A percentile compares a stretch with the other conserved stretches of the same genome.
Evolutionary conservation across 2,113 vertebrate genomes (phyloP).

Genomic region (Antigone vipio): DNA sequence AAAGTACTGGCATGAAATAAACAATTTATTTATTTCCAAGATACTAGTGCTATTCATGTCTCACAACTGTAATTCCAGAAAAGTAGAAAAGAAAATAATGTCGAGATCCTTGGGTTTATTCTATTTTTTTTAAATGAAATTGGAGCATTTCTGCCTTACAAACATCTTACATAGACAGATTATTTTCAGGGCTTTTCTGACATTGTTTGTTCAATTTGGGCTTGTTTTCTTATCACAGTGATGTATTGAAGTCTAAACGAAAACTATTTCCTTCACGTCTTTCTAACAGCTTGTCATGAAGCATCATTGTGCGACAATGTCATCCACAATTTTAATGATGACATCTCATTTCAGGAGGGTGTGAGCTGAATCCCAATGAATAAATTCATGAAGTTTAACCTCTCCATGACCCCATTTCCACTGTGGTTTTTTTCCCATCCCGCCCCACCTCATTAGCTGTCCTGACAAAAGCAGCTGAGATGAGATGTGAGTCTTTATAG

Average conservation of each 20-base stretch:
- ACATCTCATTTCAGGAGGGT: conserved; percentile 56
- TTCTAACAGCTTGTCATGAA: neutral
- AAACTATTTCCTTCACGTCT: neutral
- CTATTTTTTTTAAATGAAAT: neutral
- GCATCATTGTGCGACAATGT: conserved; percentile 4
- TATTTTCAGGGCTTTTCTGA: neutral
- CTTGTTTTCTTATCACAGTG: neutral
- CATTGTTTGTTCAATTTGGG: neutral
- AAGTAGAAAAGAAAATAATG: neutral
- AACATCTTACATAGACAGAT: neutral
- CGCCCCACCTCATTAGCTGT: conserved; percentile 53
- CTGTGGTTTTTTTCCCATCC: conserved; percentile 15
- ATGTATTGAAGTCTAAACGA: neutral
- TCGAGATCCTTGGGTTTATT: neutral
- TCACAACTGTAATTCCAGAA: neutral
- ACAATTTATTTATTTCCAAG: neutral
- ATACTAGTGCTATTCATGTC: neutral
- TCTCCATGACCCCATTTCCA: conserved; percentile 55
- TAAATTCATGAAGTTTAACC: conserved; percentile 68
- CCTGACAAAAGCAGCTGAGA: conserved; percentile 34
- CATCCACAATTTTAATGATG: conserved; percentile 67
- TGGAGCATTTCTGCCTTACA: neutral
- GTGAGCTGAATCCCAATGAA: conserved; percentile 60
- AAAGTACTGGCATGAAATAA: neutral
- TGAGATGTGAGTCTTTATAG: conserved; percentile 8